These are phyloP conservation scores for Ferdinandea cuprea DNA, from an alignment of 2,888 invertebrate species.

Conservation along the genomic window DNA sequence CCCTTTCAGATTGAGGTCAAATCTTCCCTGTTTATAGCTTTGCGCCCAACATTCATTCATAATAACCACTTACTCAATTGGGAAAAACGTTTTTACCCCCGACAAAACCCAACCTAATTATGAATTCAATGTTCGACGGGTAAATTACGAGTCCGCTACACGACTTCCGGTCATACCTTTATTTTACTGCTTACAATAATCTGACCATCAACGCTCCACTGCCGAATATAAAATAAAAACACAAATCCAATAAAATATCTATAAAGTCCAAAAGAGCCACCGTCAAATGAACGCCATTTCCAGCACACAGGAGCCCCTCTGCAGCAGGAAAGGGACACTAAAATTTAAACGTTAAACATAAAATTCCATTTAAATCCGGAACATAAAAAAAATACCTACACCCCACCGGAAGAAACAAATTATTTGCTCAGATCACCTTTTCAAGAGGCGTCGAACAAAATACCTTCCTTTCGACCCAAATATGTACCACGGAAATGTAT, in stretches of 20 bases:
- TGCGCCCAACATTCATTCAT: not conserved
- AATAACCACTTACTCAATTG: not conserved
- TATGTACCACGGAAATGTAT: conserved; percentile 9
- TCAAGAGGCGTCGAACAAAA: not conserved
- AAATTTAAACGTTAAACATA: conserved; percentile 39
- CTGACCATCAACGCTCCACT: conserved; percentile 15
- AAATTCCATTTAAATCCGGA: conserved; percentile 27
- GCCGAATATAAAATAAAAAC: not conserved
- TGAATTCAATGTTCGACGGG: conserved; percentile 11
- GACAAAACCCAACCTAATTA: conserved; percentile 29
- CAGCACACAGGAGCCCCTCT: not conserved
- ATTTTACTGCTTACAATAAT: conserved; percentile 24
- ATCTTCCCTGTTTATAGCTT: no score
- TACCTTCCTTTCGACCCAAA: not conserved
- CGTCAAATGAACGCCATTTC: conserved; percentile 3
- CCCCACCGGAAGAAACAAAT: conserved; percentile 14
- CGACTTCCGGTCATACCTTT: conserved; percentile 28
- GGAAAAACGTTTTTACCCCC: not conserved
- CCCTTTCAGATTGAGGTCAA: no score
- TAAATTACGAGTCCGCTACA: conserved; percentile 1
- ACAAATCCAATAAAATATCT: conserved; percentile 28
- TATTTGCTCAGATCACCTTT: conserved; percentile 22
- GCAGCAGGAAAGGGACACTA: conserved; percentile 32
- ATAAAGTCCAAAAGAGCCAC: conserved; percentile 21
- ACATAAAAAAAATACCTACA: not conserved